Base-by-base conservation (phyloP, 2,113 vertebrate species). In the Chloebia gouldiae region DNA sequence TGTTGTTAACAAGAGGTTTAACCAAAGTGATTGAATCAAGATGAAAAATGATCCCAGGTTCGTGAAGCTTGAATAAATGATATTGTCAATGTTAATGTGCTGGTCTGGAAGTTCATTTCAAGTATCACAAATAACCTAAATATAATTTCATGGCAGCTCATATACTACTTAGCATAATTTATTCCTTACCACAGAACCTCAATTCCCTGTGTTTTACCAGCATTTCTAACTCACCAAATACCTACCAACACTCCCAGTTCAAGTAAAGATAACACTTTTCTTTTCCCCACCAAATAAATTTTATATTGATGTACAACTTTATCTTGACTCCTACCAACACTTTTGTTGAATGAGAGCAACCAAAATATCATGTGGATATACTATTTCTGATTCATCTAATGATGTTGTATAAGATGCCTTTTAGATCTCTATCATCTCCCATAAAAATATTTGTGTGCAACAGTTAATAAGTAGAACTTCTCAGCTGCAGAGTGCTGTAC, bases 71-170 rank as follows among this genome's bases (percentile, higher is more conserved):
- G 57, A 91, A 65, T 87, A 71, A 91, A 81, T 92, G 11, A 59
- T 54, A 45, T 49, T 79, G 54, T 33, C 87, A 85, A 0, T 44
- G 45, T 45, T 76, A 91, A 87, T 73, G 47, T 4, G 4, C 45
- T 92, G 59, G 37, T 85, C n/a, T 91, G 40, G 69, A 96, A 82
- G 57, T 95, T 87, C 51, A 68, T 86, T 68, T 76, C 37, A 85
- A 91, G 23, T 69, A 40, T 57, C 73, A 81, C 42, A 90, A 93
- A 75, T 54, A 86, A 69, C 20, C 49, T 68, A 82, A 84, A 94
- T 80, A 85, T 53, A 72, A 79, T 85, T 95, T 94, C 65, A 77
- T 77, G 70, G 45, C 18, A 45, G 57, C 35, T 65, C 1, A 0
- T 87, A 39, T 80, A 18, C 53, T 75, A 31, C 23, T 66, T 81